These are phyloP conservation scores for Andrena camellia DNA, from an alignment of 2,888 invertebrate species.

Conservation along the genomic window DNA sequence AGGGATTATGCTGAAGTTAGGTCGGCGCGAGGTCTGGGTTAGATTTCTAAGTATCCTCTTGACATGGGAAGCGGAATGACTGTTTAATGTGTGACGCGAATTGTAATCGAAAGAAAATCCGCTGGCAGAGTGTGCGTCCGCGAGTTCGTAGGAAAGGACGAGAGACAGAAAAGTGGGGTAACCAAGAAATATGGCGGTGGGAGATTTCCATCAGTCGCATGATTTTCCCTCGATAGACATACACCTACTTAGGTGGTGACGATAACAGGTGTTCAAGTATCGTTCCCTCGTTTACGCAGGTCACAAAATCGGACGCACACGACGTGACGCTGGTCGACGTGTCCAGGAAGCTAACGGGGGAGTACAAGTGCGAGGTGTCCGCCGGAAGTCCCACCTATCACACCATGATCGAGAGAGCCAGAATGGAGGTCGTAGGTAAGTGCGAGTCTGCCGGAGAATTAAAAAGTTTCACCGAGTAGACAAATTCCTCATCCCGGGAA, in stretches of 20 bases:
- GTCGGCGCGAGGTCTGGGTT: not conserved
- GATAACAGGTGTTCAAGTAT: not conserved
- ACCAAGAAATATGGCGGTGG: too few species aligned
- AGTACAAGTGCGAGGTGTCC: slow-evolving; percentile 91
- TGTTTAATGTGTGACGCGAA: not conserved
- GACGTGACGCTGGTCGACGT: slow-evolving; percentile 90
- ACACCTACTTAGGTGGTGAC: too few species aligned
- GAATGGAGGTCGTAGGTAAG: slow-evolving; percentile 90
- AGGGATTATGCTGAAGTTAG: not conserved
- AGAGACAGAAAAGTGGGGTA: too few species aligned
- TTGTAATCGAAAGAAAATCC: not conserved
- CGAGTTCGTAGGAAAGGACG: too few species aligned
- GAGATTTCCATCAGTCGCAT: too few species aligned
- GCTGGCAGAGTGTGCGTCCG: too few species aligned
- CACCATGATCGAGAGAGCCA: slow-evolving; percentile 88
- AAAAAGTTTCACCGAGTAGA: slow-evolving; percentile 58
- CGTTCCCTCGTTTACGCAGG: slow-evolving; percentile 83
- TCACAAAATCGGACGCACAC: slow-evolving; percentile 89
- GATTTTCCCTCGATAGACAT: too few species aligned
- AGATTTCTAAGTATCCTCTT: not conserved
- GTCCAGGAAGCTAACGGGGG: slow-evolving; percentile 89
- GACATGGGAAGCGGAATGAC: not conserved
- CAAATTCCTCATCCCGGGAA: slow-evolving; percentile 50
- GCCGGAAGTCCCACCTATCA: slow-evolving; percentile 90
- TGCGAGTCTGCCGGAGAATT: slow-evolving; percentile 32